Evolutionary conservation across 2,888 invertebrate genomes (phyloP).

Genomic region (Sphecodes monilicornis): DNA sequence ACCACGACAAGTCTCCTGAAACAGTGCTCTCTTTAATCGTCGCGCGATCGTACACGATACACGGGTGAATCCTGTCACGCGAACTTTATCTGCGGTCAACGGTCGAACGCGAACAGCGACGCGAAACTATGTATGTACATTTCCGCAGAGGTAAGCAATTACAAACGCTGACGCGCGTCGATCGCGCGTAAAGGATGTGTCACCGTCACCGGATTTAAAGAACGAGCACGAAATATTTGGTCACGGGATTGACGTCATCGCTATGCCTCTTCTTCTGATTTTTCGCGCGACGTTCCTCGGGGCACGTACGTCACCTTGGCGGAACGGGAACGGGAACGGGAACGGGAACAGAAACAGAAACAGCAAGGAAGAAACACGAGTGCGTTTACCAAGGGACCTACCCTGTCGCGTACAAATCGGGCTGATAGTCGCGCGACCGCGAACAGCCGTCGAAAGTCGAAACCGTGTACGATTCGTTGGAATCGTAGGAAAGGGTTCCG

Average conservation of each 20-base stretch:
- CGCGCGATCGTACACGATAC: background rate
- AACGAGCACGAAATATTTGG: conserved; percentile 16
- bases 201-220: background rate
- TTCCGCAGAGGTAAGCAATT: background rate
- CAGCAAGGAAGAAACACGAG: background rate
- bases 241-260: conserved; percentile 55
- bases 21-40: conserved; percentile 1
- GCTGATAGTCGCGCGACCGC: background rate
- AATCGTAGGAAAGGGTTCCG: background rate
- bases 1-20: conserved; percentile 71
- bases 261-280: background rate
- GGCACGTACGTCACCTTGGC: conserved; percentile 69
- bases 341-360: background rate
- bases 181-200: background rate
- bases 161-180: conserved; percentile 8
- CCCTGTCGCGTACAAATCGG: background rate
- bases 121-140: background rate
- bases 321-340: conserved; percentile 25
- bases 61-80: background rate
- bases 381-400: background rate
- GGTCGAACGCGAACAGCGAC: conserved; percentile 6
- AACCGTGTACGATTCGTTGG: background rate
- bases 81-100: background rate
- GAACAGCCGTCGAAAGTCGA: no score
- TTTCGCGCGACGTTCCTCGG: conserved; percentile 41